Percentiles rank a stretch among this genome's conserved stretches.
Evolutionary conservation across 2,113 vertebrate genomes (phyloP).

Genomic region (Sander lucioperca): DNA sequence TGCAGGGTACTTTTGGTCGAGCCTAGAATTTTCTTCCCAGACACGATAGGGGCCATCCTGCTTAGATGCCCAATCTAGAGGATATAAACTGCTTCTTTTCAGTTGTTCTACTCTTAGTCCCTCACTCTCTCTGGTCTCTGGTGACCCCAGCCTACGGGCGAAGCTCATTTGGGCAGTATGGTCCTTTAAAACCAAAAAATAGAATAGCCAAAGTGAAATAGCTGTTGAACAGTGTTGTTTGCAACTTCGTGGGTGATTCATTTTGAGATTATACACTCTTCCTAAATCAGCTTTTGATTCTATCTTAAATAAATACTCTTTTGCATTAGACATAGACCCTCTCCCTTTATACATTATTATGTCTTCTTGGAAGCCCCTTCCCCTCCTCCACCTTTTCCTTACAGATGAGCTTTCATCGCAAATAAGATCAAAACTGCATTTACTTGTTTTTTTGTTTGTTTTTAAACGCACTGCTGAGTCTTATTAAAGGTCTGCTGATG

Average conservation of each 20-base stretch:
- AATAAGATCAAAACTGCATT: constrained; percentile 10
- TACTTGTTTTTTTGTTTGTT: not conserved
- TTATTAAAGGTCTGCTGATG: constrained; percentile 44
- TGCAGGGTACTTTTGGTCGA: not conserved
- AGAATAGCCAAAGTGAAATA: not conserved
- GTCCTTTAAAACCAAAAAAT: not conserved
- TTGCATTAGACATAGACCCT: not conserved
- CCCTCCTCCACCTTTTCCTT: not conserved
- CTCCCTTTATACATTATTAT: not conserved
- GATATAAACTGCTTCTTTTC: constrained; percentile 10
- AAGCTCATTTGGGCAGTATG: not conserved
- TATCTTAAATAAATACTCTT: not conserved
- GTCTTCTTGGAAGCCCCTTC: not conserved
- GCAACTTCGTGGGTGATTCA: not conserved
- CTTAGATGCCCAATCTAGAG: constrained; percentile 1
- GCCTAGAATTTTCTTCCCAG: not conserved
- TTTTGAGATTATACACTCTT: not conserved
- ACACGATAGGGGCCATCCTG: not conserved
- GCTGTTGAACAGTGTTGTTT: not conserved
- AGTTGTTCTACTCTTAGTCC: not conserved
- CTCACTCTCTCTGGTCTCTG: not conserved
- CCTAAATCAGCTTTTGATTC: not conserved
- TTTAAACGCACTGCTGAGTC: not conserved
- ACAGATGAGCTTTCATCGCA: not conserved
- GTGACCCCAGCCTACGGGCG: not conserved